Evolutionary conservation across 2,113 vertebrate genomes (phyloP), one percentile per base, ranked within the genome.

Genomic region (Cephalophus harveyi): DNA sequence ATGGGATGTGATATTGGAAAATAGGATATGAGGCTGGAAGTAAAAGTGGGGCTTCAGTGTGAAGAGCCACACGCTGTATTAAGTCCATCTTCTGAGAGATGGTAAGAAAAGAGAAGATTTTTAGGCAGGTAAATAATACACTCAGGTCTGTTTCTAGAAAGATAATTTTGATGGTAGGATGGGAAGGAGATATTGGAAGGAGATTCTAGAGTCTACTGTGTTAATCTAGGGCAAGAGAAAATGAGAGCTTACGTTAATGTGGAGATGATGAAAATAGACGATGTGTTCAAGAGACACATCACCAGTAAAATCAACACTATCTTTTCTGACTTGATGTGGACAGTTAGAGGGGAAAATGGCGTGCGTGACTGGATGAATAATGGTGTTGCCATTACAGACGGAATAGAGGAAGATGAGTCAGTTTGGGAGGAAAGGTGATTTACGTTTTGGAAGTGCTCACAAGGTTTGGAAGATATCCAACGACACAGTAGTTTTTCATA

Each of bases 301-400:
- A 98, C 99, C 99, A 4, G 97, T 97, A 40, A 99, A 99, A 96
- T 99, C 99, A 87, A 99, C 98, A 97, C 99, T 98, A 36, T 99
- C 98, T 15, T 2, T 99, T 98, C 67, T 99, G 99, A 90, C 99
- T 99, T 95, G 97, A 6, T 87, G 98, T 93, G 83, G 99, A 99
- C 6, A 0, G 6, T 99, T 99, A 91, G n/a, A 46, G 33, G 46
- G 87, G 43, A 60, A 60, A 55, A 52, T 25, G 43, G 40, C 48
- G 40, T 33, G 3, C 16, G 2, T 33, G 21, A 46, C 5, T 6
- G 10, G 36, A 78, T 85, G 71, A 97, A 59, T 54, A 48, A 98
- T 83, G 93, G 43, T 36, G 23, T 55, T 95, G 82, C n/a, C 48
- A 7, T 21, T 33, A 23, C 36, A 59, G 93, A 30, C 36, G 54